Evolutionary conservation across 64 coral and sea anemone genomes (phyloP).

Genomic region (Platygyra sinensis): DNA sequence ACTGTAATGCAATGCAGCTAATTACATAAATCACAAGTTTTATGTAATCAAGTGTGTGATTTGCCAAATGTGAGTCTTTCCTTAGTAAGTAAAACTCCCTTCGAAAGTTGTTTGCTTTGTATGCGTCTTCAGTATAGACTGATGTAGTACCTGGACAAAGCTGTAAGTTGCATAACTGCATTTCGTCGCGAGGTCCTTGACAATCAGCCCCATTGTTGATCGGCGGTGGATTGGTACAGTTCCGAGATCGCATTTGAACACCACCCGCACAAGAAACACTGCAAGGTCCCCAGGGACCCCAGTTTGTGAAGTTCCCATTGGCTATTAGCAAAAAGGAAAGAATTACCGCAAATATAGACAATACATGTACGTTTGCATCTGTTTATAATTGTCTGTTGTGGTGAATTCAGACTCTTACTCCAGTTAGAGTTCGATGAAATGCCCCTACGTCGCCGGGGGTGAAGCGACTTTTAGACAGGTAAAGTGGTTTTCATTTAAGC

Average conservation of each 20-base stretch:
- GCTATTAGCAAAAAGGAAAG: background rate
- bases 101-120: background rate
- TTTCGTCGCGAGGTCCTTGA: conserved; percentile 15
- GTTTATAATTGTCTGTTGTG: too few relatives aligned
- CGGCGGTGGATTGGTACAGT: conserved; percentile 46
- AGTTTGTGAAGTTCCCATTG: conserved; percentile 36
- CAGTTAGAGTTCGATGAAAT: background rate
- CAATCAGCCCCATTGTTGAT: conserved; percentile 33
- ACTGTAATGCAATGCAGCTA: too few relatives aligned
- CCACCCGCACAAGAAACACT: conserved; percentile 53
- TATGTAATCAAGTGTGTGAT: too few relatives aligned
- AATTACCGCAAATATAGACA: background rate
- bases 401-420: background rate
- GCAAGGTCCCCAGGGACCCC: conserved; percentile 46
- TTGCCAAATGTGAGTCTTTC: too few relatives aligned
- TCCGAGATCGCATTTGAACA: conserved; percentile 27
- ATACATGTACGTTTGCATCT: too few relatives aligned
- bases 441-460: too few relatives aligned
- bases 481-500: too few relatives aligned
- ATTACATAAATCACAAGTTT: too few relatives aligned
- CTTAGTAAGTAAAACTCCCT: background rate
- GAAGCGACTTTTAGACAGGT: too few relatives aligned
- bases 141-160: conserved; percentile 26
- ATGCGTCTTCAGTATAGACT: background rate
- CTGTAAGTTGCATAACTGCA: background rate